These are phyloP conservation scores for Drosophila quadrilineata DNA, from an alignment of 1,140 invertebrate species.

Conservation along the genomic window DNA sequence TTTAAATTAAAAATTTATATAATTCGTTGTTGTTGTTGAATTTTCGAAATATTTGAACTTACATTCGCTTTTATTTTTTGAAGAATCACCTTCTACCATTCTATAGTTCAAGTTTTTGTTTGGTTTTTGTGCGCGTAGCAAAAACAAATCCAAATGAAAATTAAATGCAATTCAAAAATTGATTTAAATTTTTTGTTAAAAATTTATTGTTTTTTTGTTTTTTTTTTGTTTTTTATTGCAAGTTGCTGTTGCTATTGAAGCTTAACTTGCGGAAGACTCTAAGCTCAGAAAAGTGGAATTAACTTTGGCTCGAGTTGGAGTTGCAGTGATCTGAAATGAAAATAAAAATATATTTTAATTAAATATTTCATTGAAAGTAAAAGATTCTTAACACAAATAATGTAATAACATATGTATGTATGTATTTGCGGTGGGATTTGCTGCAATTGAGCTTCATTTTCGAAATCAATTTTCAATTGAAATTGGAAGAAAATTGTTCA, in stretches of 20 bases:
- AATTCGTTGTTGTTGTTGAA: no score
- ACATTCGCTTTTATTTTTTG: slow-evolving; percentile 88
- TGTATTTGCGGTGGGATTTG: no score
- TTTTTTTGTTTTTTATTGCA: no score
- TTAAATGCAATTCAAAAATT: slow-evolving; percentile 30
- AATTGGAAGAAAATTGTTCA: no score
- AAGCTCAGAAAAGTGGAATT: slow-evolving; percentile 51
- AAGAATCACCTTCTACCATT: slow-evolving; percentile 90
- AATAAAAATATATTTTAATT: background rate
- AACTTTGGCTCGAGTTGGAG: slow-evolving; percentile 22
- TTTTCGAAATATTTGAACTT: slow-evolving; percentile 80
- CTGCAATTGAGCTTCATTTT: no score
- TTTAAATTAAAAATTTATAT: background rate
- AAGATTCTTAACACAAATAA: background rate
- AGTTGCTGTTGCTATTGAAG: no score
- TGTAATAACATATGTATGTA: background rate
- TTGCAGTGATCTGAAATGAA: slow-evolving; percentile 47
- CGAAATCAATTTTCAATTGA: no score
- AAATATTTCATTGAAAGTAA: background rate
- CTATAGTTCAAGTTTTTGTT: slow-evolving; percentile 84
- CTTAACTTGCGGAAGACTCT: slow-evolving; percentile 7
- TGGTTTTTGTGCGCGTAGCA: slow-evolving; percentile 75
- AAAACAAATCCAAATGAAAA: slow-evolving; percentile 52
- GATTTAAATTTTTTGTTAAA: slow-evolving; percentile 20
- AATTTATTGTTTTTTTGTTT: background rate